Evolutionary conservation across 2,888 invertebrate species (phyloP), one percentile per base, ranked within the genome.

Genomic region (Helicoverpa assulta): DNA sequence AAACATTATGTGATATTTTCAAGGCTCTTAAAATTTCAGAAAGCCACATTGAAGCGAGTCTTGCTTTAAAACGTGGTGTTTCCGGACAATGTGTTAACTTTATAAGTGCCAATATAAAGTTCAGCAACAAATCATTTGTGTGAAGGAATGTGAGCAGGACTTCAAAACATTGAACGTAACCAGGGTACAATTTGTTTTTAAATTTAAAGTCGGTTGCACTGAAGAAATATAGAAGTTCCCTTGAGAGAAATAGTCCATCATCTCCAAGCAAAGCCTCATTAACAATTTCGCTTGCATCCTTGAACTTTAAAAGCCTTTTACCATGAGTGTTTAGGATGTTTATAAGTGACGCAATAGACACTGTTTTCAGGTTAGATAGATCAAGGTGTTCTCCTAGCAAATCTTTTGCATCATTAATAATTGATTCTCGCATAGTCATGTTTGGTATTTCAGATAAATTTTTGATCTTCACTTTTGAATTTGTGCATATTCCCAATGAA

Each of bases 11-110:
- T 0, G 93, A 90, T 86, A 93, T 96, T 56, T 91, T 83, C 33
- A 93, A 88, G 72, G 96, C 93, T 66, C 88, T 88, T 55, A 95
- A 89, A 78, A 96, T 95, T 81, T 96, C 92, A 61, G 93, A 93
- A 21, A 96, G 88, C 96, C 96, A 96, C 37, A 96, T 86, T n/a
- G 96, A 94, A 76, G 96, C 95, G 21, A 96, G 86, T 10, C 88
- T 83, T 52, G 92, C 87, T 85, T 87, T 95, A 19, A 89, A 82
- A 10, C 81, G 75, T 33, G 85, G 84, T 62, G 86, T 86, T 57
- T 90, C 85, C 66, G 86, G 86, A 65, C 86, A 84, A 75, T 95
- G 88, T 26, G 95, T 91, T 54, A 96, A 81, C 70, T 92, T 88
- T 29, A 96, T 88, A 14, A 96, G 88, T 61, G 91, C 92, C 74